Evolutionary conservation across 2,113 vertebrate species (phyloP).

Genomic region (Nibea coibor): DNA sequence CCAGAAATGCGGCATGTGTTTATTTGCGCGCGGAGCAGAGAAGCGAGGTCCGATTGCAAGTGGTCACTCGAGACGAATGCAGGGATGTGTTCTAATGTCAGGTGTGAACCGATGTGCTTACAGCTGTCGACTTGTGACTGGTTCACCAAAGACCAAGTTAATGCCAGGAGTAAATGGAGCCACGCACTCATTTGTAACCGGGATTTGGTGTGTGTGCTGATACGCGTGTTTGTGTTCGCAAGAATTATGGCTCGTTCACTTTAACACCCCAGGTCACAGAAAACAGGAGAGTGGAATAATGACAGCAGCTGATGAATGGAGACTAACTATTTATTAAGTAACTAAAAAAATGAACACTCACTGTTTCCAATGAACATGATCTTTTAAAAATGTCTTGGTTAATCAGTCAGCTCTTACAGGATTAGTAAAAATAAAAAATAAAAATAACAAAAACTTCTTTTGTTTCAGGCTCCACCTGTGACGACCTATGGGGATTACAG

Average conservation of each 20-base stretch:
- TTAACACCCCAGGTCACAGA: neutral
- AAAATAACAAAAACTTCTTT: neutral
- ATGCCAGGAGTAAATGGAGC: too few species aligned
- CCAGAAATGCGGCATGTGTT: too few species aligned
- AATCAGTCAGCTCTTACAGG: neutral
- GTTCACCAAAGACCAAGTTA: too few species aligned
- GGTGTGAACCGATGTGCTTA: too few species aligned
- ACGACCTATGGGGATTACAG: constrained; percentile 82
- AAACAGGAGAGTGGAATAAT: neutral
- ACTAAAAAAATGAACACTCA: neutral
- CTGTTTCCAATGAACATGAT: too few species aligned
- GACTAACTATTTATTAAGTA: neutral
- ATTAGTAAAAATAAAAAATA: neutral
- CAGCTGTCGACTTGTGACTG: too few species aligned
- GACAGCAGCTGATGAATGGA: neutral
- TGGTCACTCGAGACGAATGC: too few species aligned
- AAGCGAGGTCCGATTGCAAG: too few species aligned
- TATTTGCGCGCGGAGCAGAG: too few species aligned
- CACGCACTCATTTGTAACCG: neutral
- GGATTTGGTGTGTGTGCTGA: neutral
- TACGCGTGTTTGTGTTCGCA: neutral
- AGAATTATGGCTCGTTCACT: neutral
- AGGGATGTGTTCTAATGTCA: too few species aligned
- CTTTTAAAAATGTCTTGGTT: neutral
- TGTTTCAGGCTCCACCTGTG: constrained; percentile 77